Conservation (phyloP, 2,113 vertebrate genomes). For the Pomatorhinus ruficollis region DNA sequence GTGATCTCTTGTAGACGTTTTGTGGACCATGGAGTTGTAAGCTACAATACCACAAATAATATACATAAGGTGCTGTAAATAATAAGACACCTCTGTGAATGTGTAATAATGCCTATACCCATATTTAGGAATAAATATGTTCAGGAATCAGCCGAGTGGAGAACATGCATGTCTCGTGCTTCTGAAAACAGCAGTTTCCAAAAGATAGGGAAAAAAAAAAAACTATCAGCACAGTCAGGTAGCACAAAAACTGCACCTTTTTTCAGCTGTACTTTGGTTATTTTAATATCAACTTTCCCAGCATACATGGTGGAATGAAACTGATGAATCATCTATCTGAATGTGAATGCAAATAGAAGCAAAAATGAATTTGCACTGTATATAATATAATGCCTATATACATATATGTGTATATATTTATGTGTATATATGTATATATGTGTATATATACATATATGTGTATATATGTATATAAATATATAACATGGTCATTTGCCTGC, state of each 20-base stretch:
- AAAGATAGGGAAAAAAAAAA: background rate
- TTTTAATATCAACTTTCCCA: background rate
- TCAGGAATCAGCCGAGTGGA: background rate
- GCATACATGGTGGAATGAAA: background rate
- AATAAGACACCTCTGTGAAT: background rate
- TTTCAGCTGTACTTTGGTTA: background rate
- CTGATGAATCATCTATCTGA: background rate
- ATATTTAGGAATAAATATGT: background rate
- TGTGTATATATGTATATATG: background rate
- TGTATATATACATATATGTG: accelerated
- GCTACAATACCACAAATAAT: background rate
- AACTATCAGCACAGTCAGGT: background rate
- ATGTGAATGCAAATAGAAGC: background rate
- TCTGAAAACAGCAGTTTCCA: background rate
- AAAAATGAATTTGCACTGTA: background rate
- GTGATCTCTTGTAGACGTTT: background rate
- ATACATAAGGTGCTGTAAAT: background rate
- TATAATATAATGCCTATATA: background rate
- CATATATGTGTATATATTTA: no score
- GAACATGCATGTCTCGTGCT: background rate
- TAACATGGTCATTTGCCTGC: background rate
- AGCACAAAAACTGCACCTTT: background rate
- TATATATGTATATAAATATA: background rate
- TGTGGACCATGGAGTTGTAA: background rate
- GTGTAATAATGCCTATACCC: background rate